Conservation (phyloP, 2,888 invertebrate genomes). For the Chironomus riparius region DNA sequence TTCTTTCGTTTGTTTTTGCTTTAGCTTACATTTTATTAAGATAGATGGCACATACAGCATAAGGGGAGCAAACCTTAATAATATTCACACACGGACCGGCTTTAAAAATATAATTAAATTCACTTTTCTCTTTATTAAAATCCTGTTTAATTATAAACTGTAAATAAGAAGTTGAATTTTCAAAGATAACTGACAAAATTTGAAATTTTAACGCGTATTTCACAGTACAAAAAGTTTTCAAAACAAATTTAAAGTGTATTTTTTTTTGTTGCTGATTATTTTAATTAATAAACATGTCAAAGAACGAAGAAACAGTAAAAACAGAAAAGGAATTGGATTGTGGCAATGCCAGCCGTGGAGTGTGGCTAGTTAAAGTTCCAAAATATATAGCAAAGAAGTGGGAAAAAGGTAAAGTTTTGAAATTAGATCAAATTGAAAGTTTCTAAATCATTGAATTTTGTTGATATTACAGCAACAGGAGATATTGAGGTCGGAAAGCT, state of each 20-base stretch:
- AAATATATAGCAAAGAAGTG: constrained; percentile 94
- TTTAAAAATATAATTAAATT: too few species aligned
- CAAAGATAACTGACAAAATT: neutral
- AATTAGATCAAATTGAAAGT: neutral
- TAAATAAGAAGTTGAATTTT: neutral
- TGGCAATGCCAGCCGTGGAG: constrained; percentile 79
- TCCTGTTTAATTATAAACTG: neutral
- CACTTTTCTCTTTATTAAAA: too few species aligned
- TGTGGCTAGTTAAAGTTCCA: constrained; percentile 94
- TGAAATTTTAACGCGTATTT: neutral
- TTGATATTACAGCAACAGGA: constrained; percentile 52
- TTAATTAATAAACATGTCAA: neutral
- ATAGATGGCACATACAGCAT: too few species aligned
- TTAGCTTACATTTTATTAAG: too few species aligned
- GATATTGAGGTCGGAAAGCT: constrained; percentile 90
- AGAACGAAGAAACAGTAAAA: neutral
- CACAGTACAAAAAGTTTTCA: neutral
- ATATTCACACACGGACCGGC: too few species aligned
- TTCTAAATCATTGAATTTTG: neutral
- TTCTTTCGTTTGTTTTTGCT: too few species aligned
- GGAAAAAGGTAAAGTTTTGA: constrained; percentile 53
- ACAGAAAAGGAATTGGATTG: constrained; percentile 65
- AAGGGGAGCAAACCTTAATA: too few species aligned
- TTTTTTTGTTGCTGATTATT: neutral
- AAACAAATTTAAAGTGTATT: neutral